Conservation (phyloP, 2,888 invertebrate species). For the Apamea sordens region DNA sequence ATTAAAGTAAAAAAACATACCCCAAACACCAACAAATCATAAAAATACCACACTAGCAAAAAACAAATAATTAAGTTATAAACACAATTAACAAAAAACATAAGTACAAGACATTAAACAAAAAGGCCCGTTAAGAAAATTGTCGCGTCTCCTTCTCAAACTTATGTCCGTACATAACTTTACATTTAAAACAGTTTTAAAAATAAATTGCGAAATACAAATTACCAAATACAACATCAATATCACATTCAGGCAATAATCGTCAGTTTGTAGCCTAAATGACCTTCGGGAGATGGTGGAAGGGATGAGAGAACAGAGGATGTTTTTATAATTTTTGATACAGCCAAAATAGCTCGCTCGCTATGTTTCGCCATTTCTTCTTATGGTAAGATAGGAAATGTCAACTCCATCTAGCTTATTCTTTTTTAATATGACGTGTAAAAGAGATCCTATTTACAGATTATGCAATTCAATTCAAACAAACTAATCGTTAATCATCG, state of each 20-base stretch:
- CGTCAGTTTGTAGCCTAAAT: constrained; percentile 87
- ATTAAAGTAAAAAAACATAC: neutral
- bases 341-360: too few relatives aligned
- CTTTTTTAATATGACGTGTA: too few relatives aligned
- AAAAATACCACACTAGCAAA: constrained; percentile 22
- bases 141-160: constrained; percentile 56
- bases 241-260: constrained; percentile 86
- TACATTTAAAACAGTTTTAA: constrained; percentile 72
- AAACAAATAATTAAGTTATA: constrained; percentile 59
- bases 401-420: too few relatives aligned
- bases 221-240: constrained; percentile 85
- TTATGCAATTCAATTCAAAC: too few relatives aligned
- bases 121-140: constrained; percentile 58
- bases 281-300: constrained; percentile 71
- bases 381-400: too few relatives aligned
- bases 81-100: constrained; percentile 62
- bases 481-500: too few relatives aligned
- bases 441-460: too few relatives aligned
- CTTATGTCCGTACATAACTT: constrained; percentile 71
- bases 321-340: too few relatives aligned
- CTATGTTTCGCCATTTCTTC: too few relatives aligned
- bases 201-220: constrained; percentile 84
- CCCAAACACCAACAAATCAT: constrained; percentile 10
- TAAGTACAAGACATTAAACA: constrained; percentile 50
- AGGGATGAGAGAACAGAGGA: constrained; percentile 56